A percentile compares a stretch with the other conserved stretches of the same genome.
These are phyloP conservation scores for Montifringilla adamsi DNA, from an alignment of 2,113 vertebrate genomes.

Conservation along the genomic window DNA sequence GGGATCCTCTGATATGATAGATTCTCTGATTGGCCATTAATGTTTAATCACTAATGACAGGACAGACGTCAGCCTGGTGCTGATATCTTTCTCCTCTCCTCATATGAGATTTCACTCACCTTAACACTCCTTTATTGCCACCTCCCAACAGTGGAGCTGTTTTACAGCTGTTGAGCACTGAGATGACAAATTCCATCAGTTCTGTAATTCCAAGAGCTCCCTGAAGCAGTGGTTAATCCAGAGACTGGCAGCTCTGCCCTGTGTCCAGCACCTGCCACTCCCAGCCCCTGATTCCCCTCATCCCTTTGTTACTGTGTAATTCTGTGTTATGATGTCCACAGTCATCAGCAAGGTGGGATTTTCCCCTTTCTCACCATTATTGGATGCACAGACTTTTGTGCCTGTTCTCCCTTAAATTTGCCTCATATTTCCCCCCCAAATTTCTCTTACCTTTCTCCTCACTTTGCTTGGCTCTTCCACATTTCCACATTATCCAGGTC, in stretches of 20 bases:
- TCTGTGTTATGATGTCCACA: not conserved
- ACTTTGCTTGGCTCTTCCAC: not conserved
- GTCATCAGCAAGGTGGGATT: not conserved
- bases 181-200: not conserved
- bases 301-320: not conserved
- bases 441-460: not conserved
- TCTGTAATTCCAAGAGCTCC: not conserved
- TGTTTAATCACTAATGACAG: not conserved
- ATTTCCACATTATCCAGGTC: not conserved
- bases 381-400: not conserved
- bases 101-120: not conserved
- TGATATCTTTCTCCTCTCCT: not conserved
- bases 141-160: not conserved
- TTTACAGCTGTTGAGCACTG: not conserved
- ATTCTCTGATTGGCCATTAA: not conserved
- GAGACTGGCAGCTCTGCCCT: not conserved
- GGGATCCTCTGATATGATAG: not conserved
- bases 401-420: not conserved
- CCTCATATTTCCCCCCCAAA: not conserved
- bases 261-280: not conserved
- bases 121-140: not conserved
- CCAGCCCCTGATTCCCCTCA: not conserved
- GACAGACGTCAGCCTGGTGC: not conserved
- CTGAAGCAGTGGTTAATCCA: not conserved
- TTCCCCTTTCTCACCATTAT: not conserved